These are phyloP conservation scores for Lasioglossum marginatum DNA, from an alignment of 2,888 invertebrate species.

Conservation along the genomic window DNA sequence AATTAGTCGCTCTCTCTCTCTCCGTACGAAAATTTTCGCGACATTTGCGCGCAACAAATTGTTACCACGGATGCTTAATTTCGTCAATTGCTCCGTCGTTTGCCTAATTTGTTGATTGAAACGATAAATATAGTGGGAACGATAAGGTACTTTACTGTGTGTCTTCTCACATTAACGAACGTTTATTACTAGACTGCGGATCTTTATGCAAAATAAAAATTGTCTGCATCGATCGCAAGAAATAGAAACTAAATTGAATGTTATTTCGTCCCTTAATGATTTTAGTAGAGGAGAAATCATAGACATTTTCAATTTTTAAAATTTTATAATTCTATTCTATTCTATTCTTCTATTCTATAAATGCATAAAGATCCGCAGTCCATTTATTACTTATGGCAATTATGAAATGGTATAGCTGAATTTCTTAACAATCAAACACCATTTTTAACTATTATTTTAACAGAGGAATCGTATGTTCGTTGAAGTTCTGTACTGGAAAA, in stretches of 20 bases:
- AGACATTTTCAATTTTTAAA: too few species aligned
- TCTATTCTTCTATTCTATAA: too few species aligned
- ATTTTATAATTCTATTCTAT: too few species aligned
- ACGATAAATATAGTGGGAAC: not conserved
- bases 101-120: not conserved
- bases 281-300: too few species aligned
- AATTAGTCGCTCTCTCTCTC: constrained; percentile 1
- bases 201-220: too few species aligned
- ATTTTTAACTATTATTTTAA: not conserved
- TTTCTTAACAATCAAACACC: not conserved
- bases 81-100: not conserved
- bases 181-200: too few species aligned
- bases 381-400: not conserved
- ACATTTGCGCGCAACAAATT: not conserved
- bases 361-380: too few species aligned
- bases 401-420: not conserved
- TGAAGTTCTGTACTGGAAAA: not conserved
- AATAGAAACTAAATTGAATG: too few species aligned
- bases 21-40: constrained; percentile 14
- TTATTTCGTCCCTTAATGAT: too few species aligned
- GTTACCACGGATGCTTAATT: constrained; percentile 1
- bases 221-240: too few species aligned
- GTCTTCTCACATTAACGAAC: not conserved
- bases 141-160: not conserved
- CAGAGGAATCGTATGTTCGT: not conserved